These are phyloP conservation scores for Spilarctia lutea DNA, from an alignment of 2,888 invertebrate species.

Conservation along the genomic window DNA sequence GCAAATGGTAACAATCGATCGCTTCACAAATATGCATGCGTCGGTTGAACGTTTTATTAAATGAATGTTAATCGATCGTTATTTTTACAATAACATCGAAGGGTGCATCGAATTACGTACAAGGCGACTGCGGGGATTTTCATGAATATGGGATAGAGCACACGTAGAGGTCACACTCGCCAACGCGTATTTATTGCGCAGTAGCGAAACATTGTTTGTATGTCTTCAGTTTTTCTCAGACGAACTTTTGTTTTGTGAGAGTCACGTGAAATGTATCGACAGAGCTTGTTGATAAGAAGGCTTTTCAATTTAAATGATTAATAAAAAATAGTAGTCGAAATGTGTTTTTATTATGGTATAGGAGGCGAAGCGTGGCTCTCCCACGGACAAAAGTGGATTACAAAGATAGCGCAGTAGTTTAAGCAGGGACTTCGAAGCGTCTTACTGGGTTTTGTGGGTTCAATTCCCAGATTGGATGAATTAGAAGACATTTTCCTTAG, in stretches of 20 bases:
- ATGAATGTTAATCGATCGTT: constrained; percentile 1
- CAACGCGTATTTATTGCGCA: constrained; percentile 21
- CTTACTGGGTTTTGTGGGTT: background rate
- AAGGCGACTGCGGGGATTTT: constrained; percentile 11
- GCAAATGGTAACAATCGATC: background rate
- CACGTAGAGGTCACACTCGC: constrained; percentile 15
- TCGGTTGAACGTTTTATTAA: background rate
- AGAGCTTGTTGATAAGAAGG: background rate
- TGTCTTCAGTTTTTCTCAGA: constrained; percentile 1
- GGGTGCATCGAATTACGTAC: constrained; percentile 3
- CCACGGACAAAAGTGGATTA: no score
- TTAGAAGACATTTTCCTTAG: no score
- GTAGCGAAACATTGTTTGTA: constrained; percentile 6
- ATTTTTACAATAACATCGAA: background rate
- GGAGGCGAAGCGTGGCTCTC: no score
- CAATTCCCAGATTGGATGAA: background rate
- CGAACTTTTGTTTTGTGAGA: background rate
- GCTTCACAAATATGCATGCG: background rate
- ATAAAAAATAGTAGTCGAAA: background rate
- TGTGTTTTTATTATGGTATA: no score
- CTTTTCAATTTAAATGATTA: background rate
- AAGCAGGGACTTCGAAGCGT: background rate
- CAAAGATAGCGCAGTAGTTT: no score
- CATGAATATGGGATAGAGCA: constrained; percentile 23
- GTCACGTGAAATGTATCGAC: constrained; percentile 5